Evolutionary conservation across 2,888 invertebrate species (phyloP), one percentile per base, ranked within the genome.

Genomic region (Stenolophus ochropezus): DNA sequence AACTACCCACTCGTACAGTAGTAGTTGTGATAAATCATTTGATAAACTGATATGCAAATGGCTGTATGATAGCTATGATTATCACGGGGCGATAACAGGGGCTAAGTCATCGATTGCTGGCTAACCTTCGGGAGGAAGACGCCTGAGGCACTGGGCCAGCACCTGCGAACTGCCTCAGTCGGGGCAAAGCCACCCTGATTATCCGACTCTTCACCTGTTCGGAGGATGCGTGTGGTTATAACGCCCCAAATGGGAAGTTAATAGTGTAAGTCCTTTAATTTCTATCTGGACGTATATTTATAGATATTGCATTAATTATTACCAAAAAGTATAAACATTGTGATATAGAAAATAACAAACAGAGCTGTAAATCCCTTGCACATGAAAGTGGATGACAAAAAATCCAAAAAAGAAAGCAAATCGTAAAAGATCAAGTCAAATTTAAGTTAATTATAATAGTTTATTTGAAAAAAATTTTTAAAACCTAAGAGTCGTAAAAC

Each of bases 1-100:
- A 42, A 42, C 33, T 42, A 42, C 11, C 6, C 11, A 42, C 33
- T 42, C 11, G 8, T 42, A 69, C 75, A 56, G 75, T 75, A 76
- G 53, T 58, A 56, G 2, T 18, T 76, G 53, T 6, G 11, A 42
- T 76, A 76, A 76, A 76, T 76, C 76, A 76, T 53, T 3, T 16
- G 56, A 56, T 76, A 76, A 76, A 76, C 33, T 27, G 76, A 76
- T 76, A 76, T 76, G 56, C 76, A 76, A 76, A 76, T 76, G 20
- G 53, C 25, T 0, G 20, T 75, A 56, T 27, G 76, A 76, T 76
- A 76, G 56, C 76, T 58, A 58, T 76, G 33, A 76, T 76, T 76
- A 76, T 53, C 58, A 56, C 8, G 27, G 20, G 11, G 58, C 58
- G 75, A 75, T 75, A 75, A 76, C 27, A 58, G 42, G 27, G 56